Evolutionary conservation across 2,113 vertebrate genomes (phyloP), one percentile per base, ranked within the genome.

Genomic region (Acrocephalus kingi): DNA sequence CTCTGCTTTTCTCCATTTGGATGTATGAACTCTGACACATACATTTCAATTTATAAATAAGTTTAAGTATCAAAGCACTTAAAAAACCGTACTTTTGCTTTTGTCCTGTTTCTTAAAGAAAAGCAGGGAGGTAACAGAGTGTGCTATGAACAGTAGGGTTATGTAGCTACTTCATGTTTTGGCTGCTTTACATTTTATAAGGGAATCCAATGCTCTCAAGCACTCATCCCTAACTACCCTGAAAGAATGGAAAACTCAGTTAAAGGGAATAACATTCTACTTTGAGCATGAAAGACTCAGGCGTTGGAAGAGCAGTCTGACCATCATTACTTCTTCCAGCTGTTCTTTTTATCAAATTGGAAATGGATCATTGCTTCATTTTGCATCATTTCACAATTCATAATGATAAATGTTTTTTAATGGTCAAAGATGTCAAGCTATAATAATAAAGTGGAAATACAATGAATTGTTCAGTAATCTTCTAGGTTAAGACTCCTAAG

Each of bases 321-420:
- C 31, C 22, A 45, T 93, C 63, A 35, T 69, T 58, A 89, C 90
- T 78, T 85, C 41, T 90, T 92, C 24, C 59, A 77, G 72, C 22
- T 7, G 6, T 31, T 54, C 61, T 49, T 69, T 43, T 74, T 71
- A 83, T 91, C 49, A 73, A 33, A 63, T n/a, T 73, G 37, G 37
- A 95, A 93, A 87, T 58, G 78, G 62, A 91, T 90, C 79, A 84
- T 85, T 93, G 31, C 35, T 84, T 93, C 37, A 67, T 84, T 95
- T 91, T 94, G 18, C 27, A 49, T 58, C 17, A n/a, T 52, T 63
- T 95, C 51, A 33, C 54, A 82, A 45, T 95, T 91, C 73, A 74
- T 82, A 64, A 33, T 68, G 69, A 84, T 86, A 87, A 73, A 94
- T 82, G 31, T 12, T 67, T 92, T 91, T 76, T 94, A 87, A 83